These are phyloP conservation scores for Suncus etruscus DNA, from an alignment of 2,113 vertebrate species.

Conservation along the genomic window DNA sequence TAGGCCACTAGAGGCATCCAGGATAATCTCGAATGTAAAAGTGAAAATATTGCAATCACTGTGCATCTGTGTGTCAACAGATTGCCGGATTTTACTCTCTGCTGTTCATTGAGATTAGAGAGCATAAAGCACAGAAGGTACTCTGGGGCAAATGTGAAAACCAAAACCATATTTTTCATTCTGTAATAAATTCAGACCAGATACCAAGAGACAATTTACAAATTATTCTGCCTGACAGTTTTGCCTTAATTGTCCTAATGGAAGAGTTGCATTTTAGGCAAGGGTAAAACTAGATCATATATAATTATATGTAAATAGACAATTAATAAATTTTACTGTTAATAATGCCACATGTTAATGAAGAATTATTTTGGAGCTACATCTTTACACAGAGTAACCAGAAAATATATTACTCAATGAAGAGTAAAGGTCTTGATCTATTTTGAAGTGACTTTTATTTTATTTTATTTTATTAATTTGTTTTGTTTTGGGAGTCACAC, in stretches of 20 bases:
- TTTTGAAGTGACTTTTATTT: no score
- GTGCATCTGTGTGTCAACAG: slow-evolving; percentile 37
- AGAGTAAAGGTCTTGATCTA: not conserved
- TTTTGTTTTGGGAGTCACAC: no score
- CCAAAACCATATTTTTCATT: slow-evolving; percentile 36
- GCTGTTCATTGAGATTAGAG: slow-evolving; percentile 43
- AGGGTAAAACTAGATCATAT: not conserved
- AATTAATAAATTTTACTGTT: no score
- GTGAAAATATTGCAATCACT: slow-evolving; percentile 32
- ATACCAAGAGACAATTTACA: not conserved
- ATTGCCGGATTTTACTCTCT: slow-evolving; percentile 20
- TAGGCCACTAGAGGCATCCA: slow-evolving; percentile 25
- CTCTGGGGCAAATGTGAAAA: not conserved
- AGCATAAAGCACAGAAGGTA: not conserved
- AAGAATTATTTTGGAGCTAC: not conserved
- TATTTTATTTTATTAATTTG: no score
- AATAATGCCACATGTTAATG: not conserved
- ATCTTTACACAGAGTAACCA: not conserved
- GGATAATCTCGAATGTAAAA: slow-evolving; percentile 45
- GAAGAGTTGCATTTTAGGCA: not conserved
- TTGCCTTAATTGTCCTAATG: not conserved
- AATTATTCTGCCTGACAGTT: not conserved
- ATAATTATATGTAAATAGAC: not conserved
- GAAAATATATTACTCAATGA: not conserved
- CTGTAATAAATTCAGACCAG: not conserved